phyloP scores from a whole-genome alignment of 2,113 vertebrate genomes.

The Anhinga rufa region DNA sequence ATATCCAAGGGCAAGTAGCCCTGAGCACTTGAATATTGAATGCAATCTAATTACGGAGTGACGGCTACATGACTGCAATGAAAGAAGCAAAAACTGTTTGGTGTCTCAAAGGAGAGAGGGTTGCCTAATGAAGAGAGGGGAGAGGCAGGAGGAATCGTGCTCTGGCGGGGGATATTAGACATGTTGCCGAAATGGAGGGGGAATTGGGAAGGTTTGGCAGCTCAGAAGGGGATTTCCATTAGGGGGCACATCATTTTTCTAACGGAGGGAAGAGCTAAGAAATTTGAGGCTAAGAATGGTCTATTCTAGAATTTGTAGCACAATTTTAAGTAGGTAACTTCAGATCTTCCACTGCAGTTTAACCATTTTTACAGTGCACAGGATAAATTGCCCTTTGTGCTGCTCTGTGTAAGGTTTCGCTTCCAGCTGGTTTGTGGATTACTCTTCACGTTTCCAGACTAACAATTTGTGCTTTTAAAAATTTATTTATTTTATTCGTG shows the following conservation, averaged over 20 bases:
- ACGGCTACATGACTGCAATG: neutral
- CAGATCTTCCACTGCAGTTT: neutral
- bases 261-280: neutral
- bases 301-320: neutral
- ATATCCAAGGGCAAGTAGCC: slow-evolving; percentile 15
- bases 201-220: slow-evolving; percentile 18
- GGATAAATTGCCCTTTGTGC: neutral
- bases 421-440: neutral
- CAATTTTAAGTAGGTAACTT: neutral
- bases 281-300: neutral
- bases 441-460: neutral
- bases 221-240: neutral
- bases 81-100: neutral
- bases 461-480: neutral
- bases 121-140: neutral
- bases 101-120: neutral
- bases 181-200: neutral
- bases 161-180: neutral
- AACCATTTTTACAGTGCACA: neutral
- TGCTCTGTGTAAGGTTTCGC: neutral
- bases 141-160: neutral
- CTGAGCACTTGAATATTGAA: slow-evolving; percentile 18
- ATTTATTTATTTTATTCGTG: neutral
- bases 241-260: neutral
- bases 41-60: neutral